phyloP scores from a whole-genome alignment of 2,888 invertebrate species.

The Ypsolopha scabrella region DNA sequence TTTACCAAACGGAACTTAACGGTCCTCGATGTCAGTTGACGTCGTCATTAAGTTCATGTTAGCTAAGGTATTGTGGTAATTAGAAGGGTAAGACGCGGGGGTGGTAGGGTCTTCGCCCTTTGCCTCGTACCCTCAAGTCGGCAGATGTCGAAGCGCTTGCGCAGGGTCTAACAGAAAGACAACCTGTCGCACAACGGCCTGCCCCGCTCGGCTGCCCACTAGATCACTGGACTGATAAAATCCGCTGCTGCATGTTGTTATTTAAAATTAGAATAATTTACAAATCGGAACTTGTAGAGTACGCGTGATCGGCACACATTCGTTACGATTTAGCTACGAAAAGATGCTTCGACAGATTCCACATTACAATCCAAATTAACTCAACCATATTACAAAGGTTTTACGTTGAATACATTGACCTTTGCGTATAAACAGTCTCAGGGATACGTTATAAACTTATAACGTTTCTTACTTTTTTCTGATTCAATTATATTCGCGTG shows the following conservation, averaged over 20 bases:
- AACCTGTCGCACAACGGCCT: constrained; percentile 67
- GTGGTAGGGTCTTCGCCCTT: constrained; percentile 37
- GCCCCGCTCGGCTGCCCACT: constrained; percentile 51
- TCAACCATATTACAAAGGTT: constrained; percentile 6
- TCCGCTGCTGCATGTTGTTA: constrained; percentile 7
- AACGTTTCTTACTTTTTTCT: constrained; percentile 29
- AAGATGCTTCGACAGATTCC: not conserved
- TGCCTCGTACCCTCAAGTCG: constrained; percentile 23
- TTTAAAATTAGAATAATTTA: not conserved
- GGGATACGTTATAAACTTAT: constrained; percentile 12
- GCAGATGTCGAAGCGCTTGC: constrained; percentile 48
- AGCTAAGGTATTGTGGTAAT: constrained; percentile 32
- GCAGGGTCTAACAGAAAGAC: constrained; percentile 48
- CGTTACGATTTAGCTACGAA: not conserved
- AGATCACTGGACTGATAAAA: constrained; percentile 51
- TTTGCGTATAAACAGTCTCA: constrained; percentile 14
- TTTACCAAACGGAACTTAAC: constrained; percentile 64
- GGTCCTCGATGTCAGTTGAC: constrained; percentile 54
- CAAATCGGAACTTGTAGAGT: not conserved
- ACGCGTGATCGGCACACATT: not conserved
- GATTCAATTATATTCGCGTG: constrained; percentile 50
- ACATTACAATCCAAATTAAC: constrained; percentile 4
- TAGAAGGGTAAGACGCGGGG: constrained; percentile 55
- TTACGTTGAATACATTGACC: constrained; percentile 4
- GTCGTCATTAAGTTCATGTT: constrained; percentile 9